These are phyloP conservation scores for Schizopygopsis pylzovi DNA, from an alignment of 2,797 vertebrate genomes.

Conservation along the genomic window DNA sequence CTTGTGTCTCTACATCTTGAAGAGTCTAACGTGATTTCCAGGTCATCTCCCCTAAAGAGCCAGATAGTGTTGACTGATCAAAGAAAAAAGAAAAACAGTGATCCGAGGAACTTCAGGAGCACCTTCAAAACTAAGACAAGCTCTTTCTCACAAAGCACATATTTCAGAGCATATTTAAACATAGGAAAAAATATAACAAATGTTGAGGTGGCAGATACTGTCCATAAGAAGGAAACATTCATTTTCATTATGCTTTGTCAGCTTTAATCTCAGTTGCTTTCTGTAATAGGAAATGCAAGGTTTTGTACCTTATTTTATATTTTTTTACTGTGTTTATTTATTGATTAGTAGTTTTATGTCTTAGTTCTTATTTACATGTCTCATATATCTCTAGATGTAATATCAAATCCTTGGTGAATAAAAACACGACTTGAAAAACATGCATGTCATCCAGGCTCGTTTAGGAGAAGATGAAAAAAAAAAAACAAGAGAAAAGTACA, in stretches of 20 bases:
- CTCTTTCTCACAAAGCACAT: constrained; percentile 17
- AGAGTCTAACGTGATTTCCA: constrained; percentile 51
- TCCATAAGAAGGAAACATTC: background rate
- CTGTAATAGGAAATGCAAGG: background rate
- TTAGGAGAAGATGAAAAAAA: background rate
- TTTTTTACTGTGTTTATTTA: background rate
- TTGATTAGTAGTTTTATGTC: background rate
- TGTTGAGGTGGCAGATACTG: background rate
- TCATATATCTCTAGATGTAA: background rate
- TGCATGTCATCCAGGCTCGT: background rate
- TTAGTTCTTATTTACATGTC: background rate
- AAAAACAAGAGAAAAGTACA: constrained; percentile 28
- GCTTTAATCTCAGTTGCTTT: background rate
- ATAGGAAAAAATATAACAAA: background rate
- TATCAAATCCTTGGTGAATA: background rate
- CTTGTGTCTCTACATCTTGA: constrained; percentile 37
- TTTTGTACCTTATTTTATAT: background rate
- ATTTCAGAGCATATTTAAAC: background rate
- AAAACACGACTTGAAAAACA: background rate
- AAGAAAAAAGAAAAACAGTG: constrained; percentile 21
- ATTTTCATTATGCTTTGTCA: background rate
- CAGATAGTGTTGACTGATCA: constrained; percentile 35
- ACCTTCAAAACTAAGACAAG: constrained; percentile 20
- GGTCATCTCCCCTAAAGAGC: constrained; percentile 34
- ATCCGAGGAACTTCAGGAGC: constrained; percentile 17